Percentiles rank a stretch among this genome's conserved stretches.
These are phyloP conservation scores for Proctacanthus coquilletti DNA, from an alignment of 1,140 invertebrate genomes.

Conservation along the genomic window DNA sequence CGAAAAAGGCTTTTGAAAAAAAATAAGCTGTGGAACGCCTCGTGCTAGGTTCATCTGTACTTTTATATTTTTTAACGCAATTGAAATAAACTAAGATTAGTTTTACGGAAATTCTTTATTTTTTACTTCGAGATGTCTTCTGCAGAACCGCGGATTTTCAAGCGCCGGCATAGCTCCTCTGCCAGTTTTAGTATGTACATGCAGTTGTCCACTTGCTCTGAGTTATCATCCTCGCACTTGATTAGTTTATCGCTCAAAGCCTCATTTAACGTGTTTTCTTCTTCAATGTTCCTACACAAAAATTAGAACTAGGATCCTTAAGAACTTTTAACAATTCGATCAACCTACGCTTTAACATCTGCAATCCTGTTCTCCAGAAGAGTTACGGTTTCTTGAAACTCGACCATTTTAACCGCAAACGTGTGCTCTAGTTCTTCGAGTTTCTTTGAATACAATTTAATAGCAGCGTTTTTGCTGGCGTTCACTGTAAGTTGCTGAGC, in stretches of 20 bases:
- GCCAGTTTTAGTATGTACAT: no score
- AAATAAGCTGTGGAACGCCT: no score
- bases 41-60: no score
- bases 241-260: not conserved
- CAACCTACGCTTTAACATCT: not conserved
- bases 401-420: not conserved
- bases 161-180: no score
- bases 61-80: no score
- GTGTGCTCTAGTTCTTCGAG: not conserved
- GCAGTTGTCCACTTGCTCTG: no score
- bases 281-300: not conserved
- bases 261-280: not conserved
- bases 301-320: not conserved
- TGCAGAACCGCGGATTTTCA: no score
- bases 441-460: not conserved
- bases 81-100: no score
- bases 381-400: not conserved
- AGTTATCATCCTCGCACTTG: no score
- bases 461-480: not conserved
- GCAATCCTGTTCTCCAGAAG: not conserved
- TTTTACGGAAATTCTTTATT: no score
- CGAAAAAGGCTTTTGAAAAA: slow-evolving; percentile 29
- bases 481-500: not conserved
- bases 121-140: no score
- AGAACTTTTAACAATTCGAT: no score